phyloP scores from a whole-genome alignment of 2,113 vertebrate genomes.

The Sinocyclocheilus grahami region DNA sequence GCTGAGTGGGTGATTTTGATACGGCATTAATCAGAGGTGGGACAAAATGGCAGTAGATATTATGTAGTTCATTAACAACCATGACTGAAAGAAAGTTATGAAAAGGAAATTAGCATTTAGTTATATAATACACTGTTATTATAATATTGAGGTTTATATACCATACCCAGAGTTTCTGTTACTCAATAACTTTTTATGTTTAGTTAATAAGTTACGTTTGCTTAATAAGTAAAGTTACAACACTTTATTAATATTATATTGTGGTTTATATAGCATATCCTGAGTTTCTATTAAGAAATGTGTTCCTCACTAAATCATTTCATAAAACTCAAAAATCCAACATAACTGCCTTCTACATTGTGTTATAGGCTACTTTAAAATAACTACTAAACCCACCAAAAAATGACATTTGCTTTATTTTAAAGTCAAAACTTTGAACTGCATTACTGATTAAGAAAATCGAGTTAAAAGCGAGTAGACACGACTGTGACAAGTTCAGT shows the following conservation, averaged over 20 bases:
- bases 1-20: constrained; percentile 17
- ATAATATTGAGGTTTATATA: neutral
- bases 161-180: neutral
- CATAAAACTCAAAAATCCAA: neutral
- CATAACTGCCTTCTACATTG: neutral
- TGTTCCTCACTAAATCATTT: neutral
- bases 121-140: neutral
- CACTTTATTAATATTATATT: neutral
- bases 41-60: neutral
- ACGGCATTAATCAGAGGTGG: neutral
- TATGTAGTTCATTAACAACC: neutral
- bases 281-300: neutral
- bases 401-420: neutral
- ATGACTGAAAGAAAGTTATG: neutral
- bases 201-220: neutral
- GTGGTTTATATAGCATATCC: neutral
- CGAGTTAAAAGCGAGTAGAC: neutral
- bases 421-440: neutral
- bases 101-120: neutral
- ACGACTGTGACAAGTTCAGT: neutral
- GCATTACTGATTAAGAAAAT: neutral
- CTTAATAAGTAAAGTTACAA: neutral
- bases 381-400: neutral
- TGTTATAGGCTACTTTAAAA: neutral
- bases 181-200: neutral